These are phyloP conservation scores for Ornithorhynchus anatinus DNA, from an alignment of 2,113 vertebrate species.

Conservation along the genomic window DNA sequence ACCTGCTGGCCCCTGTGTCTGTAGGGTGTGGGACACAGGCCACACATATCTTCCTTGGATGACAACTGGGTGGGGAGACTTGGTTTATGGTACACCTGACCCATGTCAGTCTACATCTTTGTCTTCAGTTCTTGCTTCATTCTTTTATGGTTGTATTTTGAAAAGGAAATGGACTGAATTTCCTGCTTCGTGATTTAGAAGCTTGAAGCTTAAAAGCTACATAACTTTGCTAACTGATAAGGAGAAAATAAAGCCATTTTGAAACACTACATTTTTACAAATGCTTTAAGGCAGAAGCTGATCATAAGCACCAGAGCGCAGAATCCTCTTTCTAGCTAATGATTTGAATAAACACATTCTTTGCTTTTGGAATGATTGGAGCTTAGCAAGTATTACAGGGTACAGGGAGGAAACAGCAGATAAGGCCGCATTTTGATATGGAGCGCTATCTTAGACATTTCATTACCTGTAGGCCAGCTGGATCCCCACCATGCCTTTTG, in stretches of 20 bases:
- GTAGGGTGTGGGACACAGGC: neutral
- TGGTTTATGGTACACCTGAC: no score
- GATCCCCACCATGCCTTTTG: no score
- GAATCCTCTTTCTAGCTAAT: neutral
- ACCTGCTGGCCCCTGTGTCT: neutral
- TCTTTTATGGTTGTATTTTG: no score
- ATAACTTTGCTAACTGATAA: neutral
- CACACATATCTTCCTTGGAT: neutral
- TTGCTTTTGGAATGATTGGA: neutral
- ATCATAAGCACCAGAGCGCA: neutral
- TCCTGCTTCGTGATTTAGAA: no score
- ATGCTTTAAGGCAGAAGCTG: neutral
- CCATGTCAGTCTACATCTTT: no score
- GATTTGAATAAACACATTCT: conserved; percentile 22
- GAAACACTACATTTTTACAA: conserved; percentile 5
- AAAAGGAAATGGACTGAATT: no score
- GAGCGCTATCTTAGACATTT: no score
- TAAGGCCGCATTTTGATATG: no score
- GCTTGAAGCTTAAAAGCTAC: neutral
- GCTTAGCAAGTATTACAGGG: neutral
- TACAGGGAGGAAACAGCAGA: conserved; percentile 5
- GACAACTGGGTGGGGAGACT: no score
- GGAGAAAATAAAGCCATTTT: neutral
- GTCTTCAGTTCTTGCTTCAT: no score
- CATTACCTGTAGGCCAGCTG: no score